Conservation (phyloP, 2,797 vertebrate species). For the Anabacerthia variegaticeps region DNA sequence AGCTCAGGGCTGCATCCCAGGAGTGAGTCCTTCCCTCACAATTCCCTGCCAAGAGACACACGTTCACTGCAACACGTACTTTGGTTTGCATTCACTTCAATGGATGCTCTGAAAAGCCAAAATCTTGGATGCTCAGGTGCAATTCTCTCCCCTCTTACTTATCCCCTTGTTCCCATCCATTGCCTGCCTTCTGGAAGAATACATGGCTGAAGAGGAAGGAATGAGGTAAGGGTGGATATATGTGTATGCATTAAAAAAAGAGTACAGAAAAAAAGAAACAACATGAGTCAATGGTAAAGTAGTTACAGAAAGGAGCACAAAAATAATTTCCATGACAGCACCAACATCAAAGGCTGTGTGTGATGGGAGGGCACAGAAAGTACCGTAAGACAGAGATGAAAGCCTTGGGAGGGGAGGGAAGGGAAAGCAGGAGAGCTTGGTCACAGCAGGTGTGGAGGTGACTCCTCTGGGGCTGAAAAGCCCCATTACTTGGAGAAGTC, state of each 20-base stretch:
- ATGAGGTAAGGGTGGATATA: background rate
- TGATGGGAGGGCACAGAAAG: background rate
- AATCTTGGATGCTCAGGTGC: background rate
- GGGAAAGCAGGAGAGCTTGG: background rate
- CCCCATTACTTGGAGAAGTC: background rate
- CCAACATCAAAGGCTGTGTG: background rate
- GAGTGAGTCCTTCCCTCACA: background rate
- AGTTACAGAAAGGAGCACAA: background rate
- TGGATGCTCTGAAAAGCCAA: background rate
- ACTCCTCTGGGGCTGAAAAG: background rate
- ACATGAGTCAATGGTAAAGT: background rate
- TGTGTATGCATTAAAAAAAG: background rate
- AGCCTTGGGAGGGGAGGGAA: background rate
- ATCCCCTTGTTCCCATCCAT: background rate
- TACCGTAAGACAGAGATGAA: background rate
- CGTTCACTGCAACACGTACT: rapidly evolving
- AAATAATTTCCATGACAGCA: background rate
- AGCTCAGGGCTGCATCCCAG: background rate
- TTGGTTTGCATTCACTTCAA: background rate
- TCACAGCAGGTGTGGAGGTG: background rate
- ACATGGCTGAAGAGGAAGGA: background rate
- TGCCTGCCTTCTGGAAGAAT: background rate
- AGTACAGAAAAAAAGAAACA: background rate
- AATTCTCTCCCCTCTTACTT: background rate
- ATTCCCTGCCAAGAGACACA: background rate